These are phyloP conservation scores for Grapholita molesta DNA, from an alignment of 1,140 invertebrate species.

Conservation along the genomic window DNA sequence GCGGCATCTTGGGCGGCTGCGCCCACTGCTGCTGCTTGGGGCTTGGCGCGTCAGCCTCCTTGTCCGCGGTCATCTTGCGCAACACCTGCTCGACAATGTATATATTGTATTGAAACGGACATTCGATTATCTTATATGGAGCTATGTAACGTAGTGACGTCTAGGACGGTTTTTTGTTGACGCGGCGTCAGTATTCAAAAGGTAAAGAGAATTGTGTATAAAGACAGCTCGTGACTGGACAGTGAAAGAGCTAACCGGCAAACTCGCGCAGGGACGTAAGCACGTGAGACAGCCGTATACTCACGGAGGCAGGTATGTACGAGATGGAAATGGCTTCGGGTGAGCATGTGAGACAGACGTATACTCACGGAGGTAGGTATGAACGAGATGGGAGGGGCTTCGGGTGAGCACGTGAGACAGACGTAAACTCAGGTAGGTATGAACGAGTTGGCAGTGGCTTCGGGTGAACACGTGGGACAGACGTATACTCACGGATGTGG, in stretches of 20 bases:
- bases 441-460: constrained; percentile 86
- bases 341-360: constrained; percentile 85
- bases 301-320: constrained; percentile 92
- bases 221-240: too few relatives aligned
- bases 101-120: too few relatives aligned
- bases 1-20: constrained; percentile 62
- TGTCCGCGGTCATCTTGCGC: constrained; percentile 95
- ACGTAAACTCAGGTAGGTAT: constrained; percentile 87
- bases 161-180: too few relatives aligned
- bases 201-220: too few relatives aligned
- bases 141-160: too few relatives aligned
- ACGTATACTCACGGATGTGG: constrained; percentile 83
- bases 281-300: constrained; percentile 19
- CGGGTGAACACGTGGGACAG: constrained; percentile 31
- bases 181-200: too few relatives aligned
- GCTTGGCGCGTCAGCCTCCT: constrained; percentile 80
- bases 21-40: constrained; percentile 59
- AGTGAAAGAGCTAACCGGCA: too few relatives aligned
- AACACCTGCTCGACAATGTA: constrained; percentile 78
- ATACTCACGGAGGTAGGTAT: constrained; percentile 84
- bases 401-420: not conserved
- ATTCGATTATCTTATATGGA: too few relatives aligned
- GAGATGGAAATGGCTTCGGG: constrained; percentile 82
- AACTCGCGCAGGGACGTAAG: too few relatives aligned
- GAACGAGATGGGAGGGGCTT: constrained; percentile 84